phyloP scores from a whole-genome alignment of 2,113 vertebrate species.

The Lagopus leucura region DNA sequence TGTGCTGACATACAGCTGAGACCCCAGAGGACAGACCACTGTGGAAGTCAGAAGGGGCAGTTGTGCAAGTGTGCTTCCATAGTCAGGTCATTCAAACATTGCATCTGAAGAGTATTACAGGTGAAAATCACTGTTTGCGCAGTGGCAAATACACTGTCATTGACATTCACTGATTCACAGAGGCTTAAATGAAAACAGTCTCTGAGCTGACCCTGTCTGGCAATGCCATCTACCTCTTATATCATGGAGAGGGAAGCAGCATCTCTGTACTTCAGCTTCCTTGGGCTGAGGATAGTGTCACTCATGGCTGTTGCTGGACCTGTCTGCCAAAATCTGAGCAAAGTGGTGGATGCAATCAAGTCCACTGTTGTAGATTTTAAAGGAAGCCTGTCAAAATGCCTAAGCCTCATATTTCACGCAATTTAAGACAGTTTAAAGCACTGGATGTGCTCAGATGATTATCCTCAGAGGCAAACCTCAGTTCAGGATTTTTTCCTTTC shows the following conservation, averaged over 20 bases:
- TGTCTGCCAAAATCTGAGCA: conserved; percentile 30
- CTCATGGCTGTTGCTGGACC: neutral
- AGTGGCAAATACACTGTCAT: neutral
- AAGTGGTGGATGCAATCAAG: neutral
- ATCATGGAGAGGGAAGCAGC: neutral
- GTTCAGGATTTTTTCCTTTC: conserved; percentile 4
- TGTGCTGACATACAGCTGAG: fast-evolving
- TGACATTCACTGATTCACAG: neutral
- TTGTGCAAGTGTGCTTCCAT: conserved; percentile 10
- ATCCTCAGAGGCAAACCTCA: neutral
- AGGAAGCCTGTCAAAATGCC: conserved; percentile 45
- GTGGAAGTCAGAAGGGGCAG: neutral
- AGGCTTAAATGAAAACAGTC: neutral
- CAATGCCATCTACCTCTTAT: neutral
- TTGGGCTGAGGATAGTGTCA: neutral
- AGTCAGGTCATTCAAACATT: neutral
- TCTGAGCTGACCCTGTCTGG: neutral
- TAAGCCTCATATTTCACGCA: neutral
- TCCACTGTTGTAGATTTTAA: conserved; percentile 21
- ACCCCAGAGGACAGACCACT: neutral
- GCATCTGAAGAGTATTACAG: neutral
- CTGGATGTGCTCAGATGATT: neutral
- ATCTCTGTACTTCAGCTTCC: neutral
- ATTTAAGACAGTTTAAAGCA: conserved; percentile 9
- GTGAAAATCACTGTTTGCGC: conserved; percentile 2